phyloP scores from a whole-genome alignment of 1,140 invertebrate genomes.

The Brachionus calyciflorus region DNA sequence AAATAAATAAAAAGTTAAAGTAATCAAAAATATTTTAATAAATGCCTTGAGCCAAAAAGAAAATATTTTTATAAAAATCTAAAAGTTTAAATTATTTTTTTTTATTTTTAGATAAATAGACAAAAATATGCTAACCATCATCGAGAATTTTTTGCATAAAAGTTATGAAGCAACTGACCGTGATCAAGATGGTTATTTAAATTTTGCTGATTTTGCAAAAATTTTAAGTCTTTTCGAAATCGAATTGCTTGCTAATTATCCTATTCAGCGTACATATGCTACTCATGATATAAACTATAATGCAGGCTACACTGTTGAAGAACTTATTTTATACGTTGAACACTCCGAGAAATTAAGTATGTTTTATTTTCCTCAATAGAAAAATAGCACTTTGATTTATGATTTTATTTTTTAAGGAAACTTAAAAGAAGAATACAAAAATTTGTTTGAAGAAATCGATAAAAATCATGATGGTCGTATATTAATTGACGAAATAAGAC shows the following conservation, averaged over 20 bases:
- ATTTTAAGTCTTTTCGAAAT: neutral
- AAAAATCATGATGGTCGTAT: neutral
- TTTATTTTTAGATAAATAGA: neutral
- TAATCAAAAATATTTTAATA: no score
- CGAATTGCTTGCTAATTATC: constrained; percentile 3
- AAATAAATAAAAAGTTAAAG: no score
- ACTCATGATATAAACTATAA: neutral
- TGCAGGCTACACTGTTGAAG: neutral
- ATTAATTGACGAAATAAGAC: neutral
- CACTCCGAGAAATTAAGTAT: constrained; percentile 16
- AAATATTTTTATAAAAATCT: neutral
- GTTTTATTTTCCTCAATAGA: neutral
- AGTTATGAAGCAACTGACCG: neutral
- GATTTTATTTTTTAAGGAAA: neutral
- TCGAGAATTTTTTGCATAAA: neutral
- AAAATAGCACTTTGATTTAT: neutral
- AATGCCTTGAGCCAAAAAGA: no score
- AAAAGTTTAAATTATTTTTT: neutral
- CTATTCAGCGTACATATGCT: constrained; percentile 7
- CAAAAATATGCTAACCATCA: neutral
- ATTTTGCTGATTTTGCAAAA: constrained; percentile 27
- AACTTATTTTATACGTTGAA: neutral
- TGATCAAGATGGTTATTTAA: constrained; percentile 7
- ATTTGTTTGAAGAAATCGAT: neutral
- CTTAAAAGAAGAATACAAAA: neutral